These are phyloP conservation scores for Pteropus rufus DNA, from an alignment of 2,797 vertebrate genomes.

Conservation along the genomic window DNA sequence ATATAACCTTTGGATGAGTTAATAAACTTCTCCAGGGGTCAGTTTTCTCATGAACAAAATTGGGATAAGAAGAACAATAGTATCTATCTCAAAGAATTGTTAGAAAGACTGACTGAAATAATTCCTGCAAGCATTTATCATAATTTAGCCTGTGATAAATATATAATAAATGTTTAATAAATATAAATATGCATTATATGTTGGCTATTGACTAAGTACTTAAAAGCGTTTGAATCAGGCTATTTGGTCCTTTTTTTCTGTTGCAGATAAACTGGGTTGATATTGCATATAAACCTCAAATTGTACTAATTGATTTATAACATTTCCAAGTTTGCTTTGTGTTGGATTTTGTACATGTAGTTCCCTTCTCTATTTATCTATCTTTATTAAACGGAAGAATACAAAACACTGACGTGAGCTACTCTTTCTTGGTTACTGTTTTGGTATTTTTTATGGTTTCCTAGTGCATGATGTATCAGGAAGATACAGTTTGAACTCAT, in stretches of 20 bases:
- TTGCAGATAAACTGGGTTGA: background rate
- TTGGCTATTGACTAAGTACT: background rate
- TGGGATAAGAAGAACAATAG: background rate
- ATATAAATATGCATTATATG: background rate
- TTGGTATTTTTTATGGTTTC: background rate
- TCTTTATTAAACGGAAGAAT: background rate
- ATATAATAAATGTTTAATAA: background rate
- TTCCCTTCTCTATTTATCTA: background rate
- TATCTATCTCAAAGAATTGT: background rate
- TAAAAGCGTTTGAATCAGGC: background rate
- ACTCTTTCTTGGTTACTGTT: background rate
- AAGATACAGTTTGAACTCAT: background rate
- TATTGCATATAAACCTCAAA: background rate
- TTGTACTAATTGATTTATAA: background rate
- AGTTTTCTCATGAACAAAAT: background rate
- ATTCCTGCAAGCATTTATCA: background rate
- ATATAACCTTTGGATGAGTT: background rate
- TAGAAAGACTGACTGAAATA: background rate
- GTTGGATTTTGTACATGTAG: background rate
- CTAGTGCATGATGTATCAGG: background rate
- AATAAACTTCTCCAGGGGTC: background rate
- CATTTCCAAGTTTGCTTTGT: background rate
- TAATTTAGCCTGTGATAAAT: background rate
- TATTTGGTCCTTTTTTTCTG: background rate
- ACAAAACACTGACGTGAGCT: background rate